Percentiles rank a stretch among this genome's conserved stretches.
Evolutionary conservation across 2,888 invertebrate genomes (phyloP).

Genomic region (Machimus rusticus): DNA sequence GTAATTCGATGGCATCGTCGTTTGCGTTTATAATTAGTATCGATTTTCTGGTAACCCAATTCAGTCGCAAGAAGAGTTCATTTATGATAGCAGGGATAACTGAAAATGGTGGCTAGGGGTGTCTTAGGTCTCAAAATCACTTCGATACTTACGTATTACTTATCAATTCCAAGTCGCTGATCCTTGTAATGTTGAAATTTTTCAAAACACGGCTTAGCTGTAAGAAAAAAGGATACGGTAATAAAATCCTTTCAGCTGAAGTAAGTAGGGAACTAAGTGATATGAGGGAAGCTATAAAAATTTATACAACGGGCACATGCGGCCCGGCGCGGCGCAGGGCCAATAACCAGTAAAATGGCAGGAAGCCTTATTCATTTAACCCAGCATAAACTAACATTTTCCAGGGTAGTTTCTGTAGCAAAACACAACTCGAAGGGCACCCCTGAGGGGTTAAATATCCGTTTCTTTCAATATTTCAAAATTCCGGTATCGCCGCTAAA

Average conservation of each 20-base stretch:
- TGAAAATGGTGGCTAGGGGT: not conserved
- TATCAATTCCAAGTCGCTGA: slow-evolving; percentile 70
- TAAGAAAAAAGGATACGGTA: slow-evolving; percentile 49
- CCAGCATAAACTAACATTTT: not conserved
- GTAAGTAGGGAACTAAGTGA: not conserved
- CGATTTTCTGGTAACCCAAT: not conserved
- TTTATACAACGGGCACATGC: not conserved
- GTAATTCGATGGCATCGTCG: not conserved
- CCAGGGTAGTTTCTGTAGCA: not conserved
- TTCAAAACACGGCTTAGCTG: slow-evolving; percentile 73
- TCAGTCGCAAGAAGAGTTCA: not conserved
- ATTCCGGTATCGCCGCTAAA: not conserved
- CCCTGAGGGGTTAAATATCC: not conserved
- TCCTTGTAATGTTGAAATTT: slow-evolving; percentile 72
- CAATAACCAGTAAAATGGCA: not conserved
- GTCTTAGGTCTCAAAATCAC: not conserved
- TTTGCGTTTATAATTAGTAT: not conserved
- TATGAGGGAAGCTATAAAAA: not conserved
- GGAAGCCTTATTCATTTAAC: slow-evolving; percentile 11
- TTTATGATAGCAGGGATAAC: not conserved
- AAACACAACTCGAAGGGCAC: not conserved
- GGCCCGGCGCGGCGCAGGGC: not conserved
- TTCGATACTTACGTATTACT: slow-evolving; percentile 70
- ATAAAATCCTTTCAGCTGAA: slow-evolving; percentile 23
- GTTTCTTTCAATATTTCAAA: slow-evolving; percentile 27